A percentile compares a stretch with the other conserved stretches of the same genome.
Conservation (phyloP, 2,113 vertebrate species). For the Ardeotis arabs region DNA sequence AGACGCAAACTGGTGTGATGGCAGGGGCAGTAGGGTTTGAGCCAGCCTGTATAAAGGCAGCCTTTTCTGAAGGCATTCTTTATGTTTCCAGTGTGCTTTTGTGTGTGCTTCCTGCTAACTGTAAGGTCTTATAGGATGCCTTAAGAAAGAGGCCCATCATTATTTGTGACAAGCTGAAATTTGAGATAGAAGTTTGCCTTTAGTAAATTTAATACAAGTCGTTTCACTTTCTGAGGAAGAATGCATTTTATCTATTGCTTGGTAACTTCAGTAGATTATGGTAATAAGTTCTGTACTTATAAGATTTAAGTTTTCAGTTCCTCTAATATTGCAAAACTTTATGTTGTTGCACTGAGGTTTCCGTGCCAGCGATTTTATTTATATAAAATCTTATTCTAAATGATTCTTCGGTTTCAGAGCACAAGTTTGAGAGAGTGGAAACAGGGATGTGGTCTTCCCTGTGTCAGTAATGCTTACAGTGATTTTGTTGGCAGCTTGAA, state of each 20-base stretch:
- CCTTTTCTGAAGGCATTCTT: not conserved
- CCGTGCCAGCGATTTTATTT: not conserved
- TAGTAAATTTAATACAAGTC: not conserved
- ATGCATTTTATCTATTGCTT: not conserved
- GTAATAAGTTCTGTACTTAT: accelerated
- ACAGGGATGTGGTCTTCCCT: not conserved
- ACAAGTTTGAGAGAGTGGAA: not conserved
- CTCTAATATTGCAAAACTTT: not conserved
- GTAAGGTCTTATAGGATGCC: not conserved
- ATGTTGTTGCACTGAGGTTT: not conserved
- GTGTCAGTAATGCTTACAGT: not conserved
- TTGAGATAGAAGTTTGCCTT: not conserved
- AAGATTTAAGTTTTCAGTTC: not conserved
- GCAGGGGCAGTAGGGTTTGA: not conserved
- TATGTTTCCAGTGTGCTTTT: not conserved
- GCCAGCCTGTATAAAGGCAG: not conserved
- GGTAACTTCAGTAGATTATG: not conserved
- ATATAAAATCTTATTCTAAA: not conserved
- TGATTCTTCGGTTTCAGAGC: not conserved
- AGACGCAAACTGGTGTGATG: not conserved
- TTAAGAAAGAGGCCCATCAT: accelerated
- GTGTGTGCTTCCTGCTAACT: not conserved
- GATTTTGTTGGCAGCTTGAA: not conserved
- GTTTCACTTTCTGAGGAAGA: not conserved
- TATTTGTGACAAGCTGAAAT: not conserved